A percentile compares a stretch with the other conserved stretches of the same genome.
Conservation (phyloP, 2,888 invertebrate genomes). For the Nemurella pictetii region DNA sequence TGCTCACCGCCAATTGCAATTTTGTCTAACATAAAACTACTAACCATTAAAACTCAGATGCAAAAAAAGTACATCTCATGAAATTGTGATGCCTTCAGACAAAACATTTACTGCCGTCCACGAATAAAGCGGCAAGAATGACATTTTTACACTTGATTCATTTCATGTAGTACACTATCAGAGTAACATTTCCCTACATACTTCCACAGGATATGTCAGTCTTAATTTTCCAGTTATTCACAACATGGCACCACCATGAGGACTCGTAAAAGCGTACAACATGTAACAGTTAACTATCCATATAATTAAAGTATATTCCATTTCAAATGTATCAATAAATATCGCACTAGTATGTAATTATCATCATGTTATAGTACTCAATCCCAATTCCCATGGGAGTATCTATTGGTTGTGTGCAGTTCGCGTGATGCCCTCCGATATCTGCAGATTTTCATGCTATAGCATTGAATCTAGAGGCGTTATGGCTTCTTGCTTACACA, state of each 20-base stretch:
- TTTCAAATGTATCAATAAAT: not conserved
- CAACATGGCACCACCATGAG: not conserved
- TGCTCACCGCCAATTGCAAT: too few relatives aligned
- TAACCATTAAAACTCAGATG: too few relatives aligned
- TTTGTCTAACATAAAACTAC: too few relatives aligned
- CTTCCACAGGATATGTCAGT: not conserved
- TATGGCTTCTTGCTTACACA: too few relatives aligned
- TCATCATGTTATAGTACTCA: not conserved
- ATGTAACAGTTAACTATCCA: not conserved
- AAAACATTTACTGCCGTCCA: not conserved
- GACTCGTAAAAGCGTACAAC: not conserved
- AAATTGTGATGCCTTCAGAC: not conserved
- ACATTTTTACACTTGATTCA: too few relatives aligned
- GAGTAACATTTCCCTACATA: not conserved
- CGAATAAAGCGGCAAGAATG: not conserved
- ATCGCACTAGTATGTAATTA: not conserved
- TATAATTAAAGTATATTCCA: not conserved
- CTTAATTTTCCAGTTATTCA: not conserved
- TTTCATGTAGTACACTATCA: not conserved
- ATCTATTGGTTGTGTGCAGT: too few relatives aligned
- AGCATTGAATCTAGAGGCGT: too few relatives aligned
- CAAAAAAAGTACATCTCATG: not conserved
- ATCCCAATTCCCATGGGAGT: not conserved
- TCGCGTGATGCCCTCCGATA: too few relatives aligned
- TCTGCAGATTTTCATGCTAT: too few relatives aligned